Evolutionary conservation across 2,113 vertebrate genomes (phyloP), one percentile per base, ranked within the genome.

Genomic region (Turnix velox): DNA sequence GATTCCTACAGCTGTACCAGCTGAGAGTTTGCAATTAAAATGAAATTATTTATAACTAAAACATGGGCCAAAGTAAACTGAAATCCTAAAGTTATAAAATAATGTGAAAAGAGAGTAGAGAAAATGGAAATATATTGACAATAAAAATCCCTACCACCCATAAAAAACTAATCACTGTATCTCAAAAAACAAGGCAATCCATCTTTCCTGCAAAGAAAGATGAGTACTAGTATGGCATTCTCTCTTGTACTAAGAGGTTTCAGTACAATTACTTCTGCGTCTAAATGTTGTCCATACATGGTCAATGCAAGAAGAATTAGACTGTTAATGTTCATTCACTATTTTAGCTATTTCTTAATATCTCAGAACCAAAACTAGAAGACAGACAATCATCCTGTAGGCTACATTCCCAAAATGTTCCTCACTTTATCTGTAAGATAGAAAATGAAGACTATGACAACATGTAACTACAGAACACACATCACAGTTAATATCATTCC

Each of bases 41-140:
- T 51, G 20, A 92, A 90, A 92, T 95, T 73, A 57, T 78, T 94
- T 81, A 31, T 80, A 81, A 88, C 13, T 25, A 77, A 94, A 90
- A 80, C 2, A 8, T 35, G 16, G 49, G 18, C 40, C 28, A 51
- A 69, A 73, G 62, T 75, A 85, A 87, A 90, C 62, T 37, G 45
- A 83, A 89, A 79, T 66, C 40, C 42, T 6, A 43, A 55, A 61
- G 33, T 69, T 80, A 23, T 18, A 54, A 40, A 54, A 52, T 37
- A 55, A 59, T 2, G 2, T 78, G 43, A 51, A 61, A 88, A 90
- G 45, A 61, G 10, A 45, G 10, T 24, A 49, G 30, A 76, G 14
- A 27, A 75, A 91, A 80, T 9, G 81, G 54, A 83, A 76, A 48
- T 43, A 80, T 7, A 28, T 79, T 23, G n/a, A n/a, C n/a, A n/a